Percentiles rank a stretch among this genome's conserved stretches.
phyloP scores from a whole-genome alignment of 1,140 invertebrate genomes.

The Drosophila neocordata region DNA sequence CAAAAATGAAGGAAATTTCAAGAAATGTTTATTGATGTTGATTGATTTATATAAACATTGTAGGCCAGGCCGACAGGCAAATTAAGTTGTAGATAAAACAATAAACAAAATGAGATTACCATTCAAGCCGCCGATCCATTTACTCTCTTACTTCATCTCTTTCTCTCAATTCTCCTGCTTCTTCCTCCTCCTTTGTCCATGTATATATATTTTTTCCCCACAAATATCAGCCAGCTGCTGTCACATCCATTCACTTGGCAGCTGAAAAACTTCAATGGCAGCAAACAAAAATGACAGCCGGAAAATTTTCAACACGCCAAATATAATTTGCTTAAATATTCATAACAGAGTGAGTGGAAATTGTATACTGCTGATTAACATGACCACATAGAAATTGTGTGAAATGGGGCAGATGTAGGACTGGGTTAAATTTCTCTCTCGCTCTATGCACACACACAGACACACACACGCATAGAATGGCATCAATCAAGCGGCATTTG shows the following conservation, averaged over 20 bases:
- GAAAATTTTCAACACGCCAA: slow-evolving; percentile 50
- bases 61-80: slow-evolving; percentile 44
- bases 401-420: background rate
- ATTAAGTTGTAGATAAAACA: slow-evolving; percentile 77
- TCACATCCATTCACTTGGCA: slow-evolving; percentile 53
- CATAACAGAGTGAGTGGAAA: slow-evolving; percentile 63
- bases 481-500: slow-evolving; percentile 71
- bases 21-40: slow-evolving; percentile 74
- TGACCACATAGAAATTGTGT: slow-evolving; percentile 7
- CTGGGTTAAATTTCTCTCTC: slow-evolving; percentile 26
- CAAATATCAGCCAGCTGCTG: slow-evolving; percentile 47
- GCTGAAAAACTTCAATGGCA: slow-evolving; percentile 12
- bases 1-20: slow-evolving; percentile 25
- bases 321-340: slow-evolving; percentile 75
- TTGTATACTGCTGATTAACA: slow-evolving; percentile 68
- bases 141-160: background rate
- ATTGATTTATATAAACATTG: slow-evolving; percentile 81
- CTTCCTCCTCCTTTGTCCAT: background rate
- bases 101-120: slow-evolving; percentile 79
- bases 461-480: slow-evolving; percentile 14
- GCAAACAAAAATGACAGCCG: slow-evolving; percentile 20
- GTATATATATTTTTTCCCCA: background rate
- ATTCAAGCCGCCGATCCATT: slow-evolving; percentile 41
- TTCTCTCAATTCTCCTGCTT: background rate
- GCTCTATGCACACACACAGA: background rate